phyloP scores from a whole-genome alignment of 2,113 vertebrate species.

The Tragulus kanchil region DNA sequence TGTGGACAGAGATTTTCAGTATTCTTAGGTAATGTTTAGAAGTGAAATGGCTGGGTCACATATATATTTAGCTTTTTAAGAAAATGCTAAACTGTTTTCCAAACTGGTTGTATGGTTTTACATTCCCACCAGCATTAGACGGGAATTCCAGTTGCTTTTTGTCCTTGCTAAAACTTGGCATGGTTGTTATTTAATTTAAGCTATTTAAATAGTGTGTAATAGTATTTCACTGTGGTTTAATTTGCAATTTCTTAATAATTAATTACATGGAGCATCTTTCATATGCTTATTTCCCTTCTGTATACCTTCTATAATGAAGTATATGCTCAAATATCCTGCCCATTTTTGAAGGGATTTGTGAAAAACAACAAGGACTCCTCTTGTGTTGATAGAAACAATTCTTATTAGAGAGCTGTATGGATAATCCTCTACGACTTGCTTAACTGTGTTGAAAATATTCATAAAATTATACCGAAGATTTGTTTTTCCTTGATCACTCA shows the following conservation, averaged over 20 bases:
- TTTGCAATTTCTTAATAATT: neutral
- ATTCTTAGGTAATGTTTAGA: neutral
- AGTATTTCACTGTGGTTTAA: neutral
- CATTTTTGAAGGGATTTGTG: neutral
- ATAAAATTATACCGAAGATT: neutral
- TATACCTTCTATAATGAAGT: neutral
- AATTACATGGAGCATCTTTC: neutral
- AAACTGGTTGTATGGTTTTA: neutral
- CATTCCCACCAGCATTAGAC: neutral
- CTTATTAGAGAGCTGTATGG: neutral
- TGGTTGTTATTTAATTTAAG: neutral
- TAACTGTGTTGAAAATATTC: constrained; percentile 2
- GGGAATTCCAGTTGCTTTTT: neutral
- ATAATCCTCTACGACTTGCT: neutral
- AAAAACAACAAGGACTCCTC: neutral
- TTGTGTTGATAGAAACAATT: neutral
- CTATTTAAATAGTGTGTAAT: neutral
- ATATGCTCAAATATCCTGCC: neutral
- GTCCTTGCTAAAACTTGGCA: neutral
- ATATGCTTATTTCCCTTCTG: neutral
- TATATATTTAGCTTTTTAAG: neutral
- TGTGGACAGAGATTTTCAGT: neutral
- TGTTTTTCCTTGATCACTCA: neutral
- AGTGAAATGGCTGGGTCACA: neutral
- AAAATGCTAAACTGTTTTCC: neutral